Evolutionary conservation across 2,113 vertebrate species (phyloP), one percentile per base, ranked within the genome.

Genomic region (Centropristis striata): DNA sequence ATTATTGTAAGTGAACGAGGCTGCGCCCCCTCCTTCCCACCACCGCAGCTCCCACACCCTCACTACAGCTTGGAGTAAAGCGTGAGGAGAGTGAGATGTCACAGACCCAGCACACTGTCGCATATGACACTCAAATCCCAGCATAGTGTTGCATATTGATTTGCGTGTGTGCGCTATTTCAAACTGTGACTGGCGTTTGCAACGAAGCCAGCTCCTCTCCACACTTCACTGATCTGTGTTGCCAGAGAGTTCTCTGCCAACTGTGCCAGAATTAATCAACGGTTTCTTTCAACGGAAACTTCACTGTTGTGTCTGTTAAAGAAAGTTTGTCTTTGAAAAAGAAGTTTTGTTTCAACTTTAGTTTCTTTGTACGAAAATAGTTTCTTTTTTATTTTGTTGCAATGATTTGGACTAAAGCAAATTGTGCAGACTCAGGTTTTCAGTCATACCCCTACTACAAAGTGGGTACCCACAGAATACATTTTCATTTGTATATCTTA

Each of bases 201-300:
- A 67, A 53, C 13, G 59, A 75, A 88, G 88, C 86, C 88, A 86
- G 86, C 80, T 81, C 78, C 76, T 85, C 80, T 89, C 82, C 84
- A 86, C 91, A 90, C 91, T 84, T 88, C 87, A 89, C 85, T 87
- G 88, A 91, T 79, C 89, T 81, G 85, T 78, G 83, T 83, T 85
- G 84, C 85, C 83, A 82, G 81, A 88, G 88, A 91, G 75, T 88
- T 90, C 79, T 78, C 78, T 80, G 81, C 82, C 88, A 85, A 88
- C 84, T 88, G 81, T 78, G 90, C 82, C 78, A 87, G 86, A 90
- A 88, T 93, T 92, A 92, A 93, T 93, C 88, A 91, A 84, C 69
- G 49, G 58, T 37, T 72, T 70, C 84, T 68, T 73, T 86, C 51
- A 85, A 81, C 75, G 60, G 71, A 76, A 87, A 83, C 78, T 75